Conservation (phyloP, 37 sponge, comb jelly and placozoan genomes). For the Crambe crambe region DNA sequence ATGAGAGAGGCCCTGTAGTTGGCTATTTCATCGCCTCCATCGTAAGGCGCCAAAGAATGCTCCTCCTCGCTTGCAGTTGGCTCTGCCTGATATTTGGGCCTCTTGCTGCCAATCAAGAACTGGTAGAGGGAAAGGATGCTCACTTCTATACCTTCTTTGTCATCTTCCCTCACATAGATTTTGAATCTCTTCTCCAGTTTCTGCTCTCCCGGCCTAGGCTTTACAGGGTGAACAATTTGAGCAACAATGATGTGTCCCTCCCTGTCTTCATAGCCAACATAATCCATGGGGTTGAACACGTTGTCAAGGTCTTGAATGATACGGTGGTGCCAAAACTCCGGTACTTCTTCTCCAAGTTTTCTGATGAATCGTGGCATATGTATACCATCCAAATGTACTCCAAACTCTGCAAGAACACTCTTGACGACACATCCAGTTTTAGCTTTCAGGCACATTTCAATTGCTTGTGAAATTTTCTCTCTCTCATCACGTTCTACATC, state of each 20-base stretch:
- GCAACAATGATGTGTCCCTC: conserved; percentile 40
- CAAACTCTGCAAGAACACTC: not conserved
- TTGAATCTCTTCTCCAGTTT: conserved; percentile 2
- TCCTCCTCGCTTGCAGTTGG: not conserved
- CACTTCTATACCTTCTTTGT: conserved; percentile 38
- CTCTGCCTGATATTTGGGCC: not conserved
- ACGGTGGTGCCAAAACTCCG: conserved; percentile 23
- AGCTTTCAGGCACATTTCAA: no score
- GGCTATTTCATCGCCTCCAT: not conserved
- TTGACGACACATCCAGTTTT: no score
- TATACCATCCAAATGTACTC: not conserved
- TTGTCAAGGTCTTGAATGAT: conserved; percentile 40
- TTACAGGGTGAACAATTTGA: conserved; percentile 29
- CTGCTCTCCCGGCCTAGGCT: not conserved
- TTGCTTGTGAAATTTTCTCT: no score
- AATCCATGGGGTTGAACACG: conserved; percentile 55
- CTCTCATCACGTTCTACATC: no score
- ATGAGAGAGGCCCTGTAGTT: not conserved
- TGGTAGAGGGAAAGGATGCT: conserved; percentile 45
- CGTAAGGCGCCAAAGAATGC: not conserved
- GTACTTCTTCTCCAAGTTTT: conserved; percentile 39
- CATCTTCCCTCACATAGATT: conserved; percentile 9
- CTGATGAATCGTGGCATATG: no score
- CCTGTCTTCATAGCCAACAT: conserved; percentile 57
- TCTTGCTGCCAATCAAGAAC: conserved; percentile 21